Conservation (phyloP, 2,797 vertebrate species). For the Petrocephalus sullivani region DNA sequence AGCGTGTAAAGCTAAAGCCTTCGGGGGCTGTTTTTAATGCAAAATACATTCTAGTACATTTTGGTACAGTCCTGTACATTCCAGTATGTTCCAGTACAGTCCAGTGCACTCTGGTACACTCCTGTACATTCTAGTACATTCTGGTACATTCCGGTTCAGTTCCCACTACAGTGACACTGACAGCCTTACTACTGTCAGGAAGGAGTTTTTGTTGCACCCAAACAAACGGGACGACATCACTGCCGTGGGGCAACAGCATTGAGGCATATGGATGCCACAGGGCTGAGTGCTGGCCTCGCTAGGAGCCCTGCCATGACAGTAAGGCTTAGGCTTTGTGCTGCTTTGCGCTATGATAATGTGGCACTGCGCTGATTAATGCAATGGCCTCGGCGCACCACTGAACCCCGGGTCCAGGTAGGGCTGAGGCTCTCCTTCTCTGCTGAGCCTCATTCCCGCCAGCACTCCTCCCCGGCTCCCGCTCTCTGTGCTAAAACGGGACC, state of each 20-base stretch:
- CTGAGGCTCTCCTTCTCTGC: not conserved
- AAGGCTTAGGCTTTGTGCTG: not conserved
- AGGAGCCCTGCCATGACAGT: not conserved
- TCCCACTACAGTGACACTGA: not conserved
- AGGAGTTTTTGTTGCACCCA: not conserved
- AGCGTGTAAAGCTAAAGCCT: not conserved
- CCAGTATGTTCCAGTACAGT: no score
- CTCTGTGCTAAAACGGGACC: not conserved
- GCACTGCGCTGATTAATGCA: not conserved
- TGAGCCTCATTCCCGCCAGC: not conserved
- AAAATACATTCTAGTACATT: not conserved
- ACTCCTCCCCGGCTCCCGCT: not conserved
- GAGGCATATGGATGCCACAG: not conserved
- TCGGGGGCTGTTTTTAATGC: not conserved
- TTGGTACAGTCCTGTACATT: not conserved
- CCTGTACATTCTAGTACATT: not conserved
- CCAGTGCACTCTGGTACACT: not conserved
- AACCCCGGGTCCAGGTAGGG: not conserved
- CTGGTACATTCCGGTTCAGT: not conserved
- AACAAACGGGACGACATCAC: not conserved
- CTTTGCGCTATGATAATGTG: not conserved
- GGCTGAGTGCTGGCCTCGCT: not conserved
- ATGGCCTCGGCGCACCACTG: not conserved
- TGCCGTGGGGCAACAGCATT: not conserved
- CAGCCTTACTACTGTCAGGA: not conserved